A percentile compares a stretch with the other conserved stretches of the same genome.
phyloP scores from a whole-genome alignment of 1,140 invertebrate genomes.

The Palaemon carinicauda region DNA sequence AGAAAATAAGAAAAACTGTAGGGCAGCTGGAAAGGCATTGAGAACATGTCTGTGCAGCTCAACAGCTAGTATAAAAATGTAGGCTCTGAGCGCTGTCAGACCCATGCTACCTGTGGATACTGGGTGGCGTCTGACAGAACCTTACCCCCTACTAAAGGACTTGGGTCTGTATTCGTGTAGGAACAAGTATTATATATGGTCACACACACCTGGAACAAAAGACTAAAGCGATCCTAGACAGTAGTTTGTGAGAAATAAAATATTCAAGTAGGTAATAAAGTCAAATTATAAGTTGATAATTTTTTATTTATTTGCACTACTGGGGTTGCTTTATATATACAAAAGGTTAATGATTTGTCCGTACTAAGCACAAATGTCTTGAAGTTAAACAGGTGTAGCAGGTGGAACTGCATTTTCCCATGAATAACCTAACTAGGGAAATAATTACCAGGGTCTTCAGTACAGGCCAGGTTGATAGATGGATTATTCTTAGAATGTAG shows the following conservation, averaged over 20 bases:
- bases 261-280: constrained; percentile 1
- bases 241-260: neutral
- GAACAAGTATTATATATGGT: no score
- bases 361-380: constrained; percentile 53
- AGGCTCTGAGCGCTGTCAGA: no score
- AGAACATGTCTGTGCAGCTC: no score
- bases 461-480: constrained; percentile 6
- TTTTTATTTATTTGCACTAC: constrained; percentile 57
- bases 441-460: neutral
- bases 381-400: constrained; percentile 54
- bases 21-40: no score
- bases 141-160: no score
- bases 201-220: no score
- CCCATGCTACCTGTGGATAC: no score
- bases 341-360: constrained; percentile 58
- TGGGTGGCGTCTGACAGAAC: no score
- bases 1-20: no score
- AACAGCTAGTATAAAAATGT: no score
- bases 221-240: no score
- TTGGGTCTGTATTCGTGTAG: no score
- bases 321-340: constrained; percentile 56
- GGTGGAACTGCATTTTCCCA: constrained; percentile 42
- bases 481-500: neutral
- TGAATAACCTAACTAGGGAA: constrained; percentile 31
- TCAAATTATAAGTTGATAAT: constrained; percentile 33